Percentiles rank a stretch among this genome's conserved stretches.
phyloP scores from a whole-genome alignment of 2,113 vertebrate genomes.

The Scolopax mira region DNA sequence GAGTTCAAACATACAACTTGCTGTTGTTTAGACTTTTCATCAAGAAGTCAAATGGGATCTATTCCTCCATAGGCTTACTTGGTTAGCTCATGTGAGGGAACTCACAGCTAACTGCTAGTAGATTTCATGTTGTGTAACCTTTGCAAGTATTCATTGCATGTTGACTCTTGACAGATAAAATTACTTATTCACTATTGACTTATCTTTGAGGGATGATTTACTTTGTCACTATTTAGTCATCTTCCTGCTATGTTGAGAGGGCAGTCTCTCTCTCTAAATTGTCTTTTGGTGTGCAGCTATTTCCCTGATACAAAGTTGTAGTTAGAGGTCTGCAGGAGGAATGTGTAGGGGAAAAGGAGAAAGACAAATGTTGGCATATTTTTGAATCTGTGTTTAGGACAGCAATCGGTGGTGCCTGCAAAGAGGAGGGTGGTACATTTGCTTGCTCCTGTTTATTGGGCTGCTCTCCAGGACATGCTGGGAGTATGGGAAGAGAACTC shows the following conservation, averaged over 20 bases:
- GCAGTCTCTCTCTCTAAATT: not conserved
- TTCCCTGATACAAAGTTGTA: not conserved
- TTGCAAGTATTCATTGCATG: conserved; percentile 30
- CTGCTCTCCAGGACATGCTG: not conserved
- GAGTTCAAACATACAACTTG: not conserved
- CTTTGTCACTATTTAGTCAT: conserved; percentile 33
- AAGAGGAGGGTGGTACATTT: not conserved
- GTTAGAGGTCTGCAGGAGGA: not conserved
- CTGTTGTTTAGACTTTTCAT: not conserved
- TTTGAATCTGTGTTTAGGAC: not conserved
- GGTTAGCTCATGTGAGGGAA: not conserved
- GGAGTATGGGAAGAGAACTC: not conserved
- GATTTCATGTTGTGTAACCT: conserved; percentile 29
- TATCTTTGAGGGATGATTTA: conserved; percentile 33
- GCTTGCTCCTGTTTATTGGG: not conserved
- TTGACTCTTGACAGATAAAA: conserved; percentile 49
- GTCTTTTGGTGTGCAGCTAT: not conserved
- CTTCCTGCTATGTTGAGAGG: not conserved
- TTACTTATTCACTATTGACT: conserved; percentile 38
- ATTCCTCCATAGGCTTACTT: not conserved
- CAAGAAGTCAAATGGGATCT: not conserved
- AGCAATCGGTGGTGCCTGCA: not conserved
- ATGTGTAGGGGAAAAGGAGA: not conserved
- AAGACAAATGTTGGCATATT: not conserved
- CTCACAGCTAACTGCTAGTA: not conserved